phyloP scores from a whole-genome alignment of 2,113 vertebrate species.

The Seriola rivoliana region DNA sequence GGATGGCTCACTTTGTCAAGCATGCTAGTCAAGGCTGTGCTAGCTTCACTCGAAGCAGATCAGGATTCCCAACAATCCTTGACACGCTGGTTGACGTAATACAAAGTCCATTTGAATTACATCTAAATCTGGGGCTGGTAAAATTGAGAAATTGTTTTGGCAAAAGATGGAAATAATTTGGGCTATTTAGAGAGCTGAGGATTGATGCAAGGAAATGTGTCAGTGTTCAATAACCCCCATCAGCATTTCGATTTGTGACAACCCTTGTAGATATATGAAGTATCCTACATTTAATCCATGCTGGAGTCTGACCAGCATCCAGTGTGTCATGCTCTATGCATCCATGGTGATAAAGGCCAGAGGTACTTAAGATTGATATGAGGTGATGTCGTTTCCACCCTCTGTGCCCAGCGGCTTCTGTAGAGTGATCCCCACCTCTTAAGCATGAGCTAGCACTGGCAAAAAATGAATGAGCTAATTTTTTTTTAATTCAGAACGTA shows the following conservation, averaged over 20 bases:
- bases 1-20: slow-evolving; percentile 74
- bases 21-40: slow-evolving; percentile 73
- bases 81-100: slow-evolving; percentile 67
- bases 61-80: slow-evolving; percentile 72
- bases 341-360: slow-evolving; percentile 62
- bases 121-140: slow-evolving; percentile 67
- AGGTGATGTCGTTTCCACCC: slow-evolving; percentile 20
- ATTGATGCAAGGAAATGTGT: slow-evolving; percentile 37
- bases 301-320: slow-evolving; percentile 64
- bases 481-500: background rate
- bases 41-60: slow-evolving; percentile 67
- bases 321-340: slow-evolving; percentile 66
- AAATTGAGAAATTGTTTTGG: slow-evolving; percentile 62
- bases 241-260: slow-evolving; percentile 69
- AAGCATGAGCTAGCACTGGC: background rate
- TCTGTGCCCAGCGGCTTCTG: slow-evolving; percentile 15
- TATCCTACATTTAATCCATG: slow-evolving; percentile 68
- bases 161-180: slow-evolving; percentile 62
- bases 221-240: slow-evolving; percentile 59
- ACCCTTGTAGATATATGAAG: slow-evolving; percentile 56
- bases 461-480: background rate
- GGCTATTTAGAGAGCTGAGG: slow-evolving; percentile 61
- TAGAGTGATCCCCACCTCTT: background rate
- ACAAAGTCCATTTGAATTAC: slow-evolving; percentile 69
- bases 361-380: slow-evolving; percentile 47